Conservation (phyloP, 2,113 vertebrate genomes). For the Xiphophorus hellerii region DNA sequence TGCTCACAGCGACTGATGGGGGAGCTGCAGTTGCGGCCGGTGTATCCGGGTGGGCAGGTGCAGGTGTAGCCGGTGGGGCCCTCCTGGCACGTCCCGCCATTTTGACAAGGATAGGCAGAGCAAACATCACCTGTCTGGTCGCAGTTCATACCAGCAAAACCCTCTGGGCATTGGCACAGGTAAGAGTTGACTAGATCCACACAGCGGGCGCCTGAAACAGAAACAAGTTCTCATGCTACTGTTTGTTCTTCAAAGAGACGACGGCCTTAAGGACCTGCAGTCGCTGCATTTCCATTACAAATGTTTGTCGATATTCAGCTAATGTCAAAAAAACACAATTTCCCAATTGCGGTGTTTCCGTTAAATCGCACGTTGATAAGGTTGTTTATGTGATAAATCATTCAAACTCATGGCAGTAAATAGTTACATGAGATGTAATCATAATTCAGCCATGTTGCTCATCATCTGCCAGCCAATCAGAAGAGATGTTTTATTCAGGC, state of each 20-base stretch:
- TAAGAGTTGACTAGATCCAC: slow-evolving; percentile 92
- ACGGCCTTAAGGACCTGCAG: not conserved
- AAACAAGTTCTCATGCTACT: not conserved
- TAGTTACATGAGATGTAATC: too few species aligned
- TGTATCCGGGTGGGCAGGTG: slow-evolving; percentile 92
- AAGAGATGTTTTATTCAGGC: too few species aligned
- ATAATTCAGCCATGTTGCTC: too few species aligned
- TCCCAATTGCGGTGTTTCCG: too few species aligned
- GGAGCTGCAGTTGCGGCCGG: slow-evolving; percentile 92
- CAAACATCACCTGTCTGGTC: slow-evolving; percentile 88
- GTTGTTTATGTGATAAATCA: too few species aligned
- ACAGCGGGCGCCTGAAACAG: slow-evolving; percentile 87
- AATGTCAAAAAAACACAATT: not conserved
- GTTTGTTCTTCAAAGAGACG: not conserved
- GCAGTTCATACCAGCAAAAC: slow-evolving; percentile 91
- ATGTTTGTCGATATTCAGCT: too few species aligned
- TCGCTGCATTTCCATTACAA: too few species aligned
- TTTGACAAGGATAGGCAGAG: slow-evolving; percentile 87
- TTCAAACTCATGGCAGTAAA: too few species aligned
- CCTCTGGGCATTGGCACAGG: slow-evolving; percentile 91
- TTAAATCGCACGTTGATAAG: too few species aligned
- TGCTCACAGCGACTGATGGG: slow-evolving; percentile 91
- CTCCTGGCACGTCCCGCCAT: slow-evolving; percentile 93
- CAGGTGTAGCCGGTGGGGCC: slow-evolving; percentile 88
- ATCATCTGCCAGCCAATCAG: too few species aligned